phyloP scores from a whole-genome alignment of 1,140 invertebrate genomes.

The Zaprionus kolodkinae region DNA sequence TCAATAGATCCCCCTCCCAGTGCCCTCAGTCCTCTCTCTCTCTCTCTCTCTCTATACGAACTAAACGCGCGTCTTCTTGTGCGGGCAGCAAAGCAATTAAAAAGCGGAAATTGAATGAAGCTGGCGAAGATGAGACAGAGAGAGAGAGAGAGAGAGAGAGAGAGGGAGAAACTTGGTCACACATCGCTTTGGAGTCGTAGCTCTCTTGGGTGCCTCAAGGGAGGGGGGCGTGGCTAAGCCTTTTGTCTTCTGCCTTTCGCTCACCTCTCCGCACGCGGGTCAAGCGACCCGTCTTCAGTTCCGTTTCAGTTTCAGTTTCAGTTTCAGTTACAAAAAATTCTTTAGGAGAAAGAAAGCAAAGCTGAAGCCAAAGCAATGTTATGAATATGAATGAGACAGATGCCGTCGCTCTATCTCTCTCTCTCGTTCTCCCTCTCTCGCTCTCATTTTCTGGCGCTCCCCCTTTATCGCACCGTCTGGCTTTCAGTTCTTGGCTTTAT shows the following conservation, averaged over 20 bases:
- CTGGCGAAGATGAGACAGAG: not conserved
- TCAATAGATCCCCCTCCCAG: constrained; percentile 1
- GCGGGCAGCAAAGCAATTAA: constrained; percentile 42
- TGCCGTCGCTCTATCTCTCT: constrained; percentile 5
- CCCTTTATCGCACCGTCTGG: constrained; percentile 18
- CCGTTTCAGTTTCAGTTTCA: constrained; percentile 15
- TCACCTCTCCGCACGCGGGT: constrained; percentile 8
- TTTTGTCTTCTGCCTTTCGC: constrained; percentile 43
- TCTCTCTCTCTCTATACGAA: too few species aligned
- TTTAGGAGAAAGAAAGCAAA: constrained; percentile 50
- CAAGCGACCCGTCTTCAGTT: not conserved
- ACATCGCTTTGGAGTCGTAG: not conserved
- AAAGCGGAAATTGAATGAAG: constrained; percentile 48
- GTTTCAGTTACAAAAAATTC: constrained; percentile 48
- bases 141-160: not conserved
- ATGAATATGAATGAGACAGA: constrained; percentile 75
- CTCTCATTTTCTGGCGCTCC: too few species aligned
- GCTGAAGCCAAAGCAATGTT: constrained; percentile 46
- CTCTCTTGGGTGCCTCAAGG: not conserved
- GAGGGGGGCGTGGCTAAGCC: constrained; percentile 19
- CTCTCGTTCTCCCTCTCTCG: not conserved
- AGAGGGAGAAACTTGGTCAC: constrained; percentile 1
- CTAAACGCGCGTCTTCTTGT: constrained; percentile 3
- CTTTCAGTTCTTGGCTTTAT: constrained; percentile 43
- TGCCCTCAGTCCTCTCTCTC: too few species aligned